Percentiles rank a stretch among this genome's conserved stretches.
Conservation (phyloP, 2,888 invertebrate species). For the Odontomyia ornata region DNA sequence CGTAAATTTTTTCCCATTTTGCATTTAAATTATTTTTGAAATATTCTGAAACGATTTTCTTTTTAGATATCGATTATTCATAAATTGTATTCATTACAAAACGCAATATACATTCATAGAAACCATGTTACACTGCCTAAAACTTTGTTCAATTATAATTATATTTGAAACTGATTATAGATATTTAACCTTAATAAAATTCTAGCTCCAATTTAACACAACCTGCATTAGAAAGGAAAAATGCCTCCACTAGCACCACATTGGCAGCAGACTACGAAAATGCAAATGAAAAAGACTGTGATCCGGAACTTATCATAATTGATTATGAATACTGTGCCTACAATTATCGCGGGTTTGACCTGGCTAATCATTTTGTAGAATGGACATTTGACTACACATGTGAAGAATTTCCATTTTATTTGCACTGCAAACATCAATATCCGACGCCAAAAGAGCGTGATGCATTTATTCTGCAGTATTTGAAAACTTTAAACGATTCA, state of each 20-base stretch:
- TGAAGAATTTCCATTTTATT: slow-evolving; percentile 79
- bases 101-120: no score
- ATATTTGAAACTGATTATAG: no score
- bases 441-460: slow-evolving; percentile 76
- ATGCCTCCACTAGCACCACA: not conserved
- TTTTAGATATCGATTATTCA: not conserved
- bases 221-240: no score
- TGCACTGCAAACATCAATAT: slow-evolving; percentile 72
- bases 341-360: slow-evolving; percentile 91
- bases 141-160: no score
- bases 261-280: not conserved
- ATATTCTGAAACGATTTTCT: not conserved
- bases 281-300: slow-evolving; percentile 51
- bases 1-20: not conserved
- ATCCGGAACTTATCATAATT: slow-evolving; percentile 77
- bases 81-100: no score
- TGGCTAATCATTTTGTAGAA: slow-evolving; percentile 94
- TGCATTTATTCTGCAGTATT: slow-evolving; percentile 59
- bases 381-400: slow-evolving; percentile 91
- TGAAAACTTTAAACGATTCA: slow-evolving; percentile 56
- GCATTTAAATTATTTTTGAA: not conserved
- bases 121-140: no score
- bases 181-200: no score
- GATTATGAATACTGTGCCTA: slow-evolving; percentile 97
- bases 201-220: no score